These are phyloP conservation scores for Apocrypta bakeri DNA, from an alignment of 1,140 invertebrate genomes.

Conservation along the genomic window DNA sequence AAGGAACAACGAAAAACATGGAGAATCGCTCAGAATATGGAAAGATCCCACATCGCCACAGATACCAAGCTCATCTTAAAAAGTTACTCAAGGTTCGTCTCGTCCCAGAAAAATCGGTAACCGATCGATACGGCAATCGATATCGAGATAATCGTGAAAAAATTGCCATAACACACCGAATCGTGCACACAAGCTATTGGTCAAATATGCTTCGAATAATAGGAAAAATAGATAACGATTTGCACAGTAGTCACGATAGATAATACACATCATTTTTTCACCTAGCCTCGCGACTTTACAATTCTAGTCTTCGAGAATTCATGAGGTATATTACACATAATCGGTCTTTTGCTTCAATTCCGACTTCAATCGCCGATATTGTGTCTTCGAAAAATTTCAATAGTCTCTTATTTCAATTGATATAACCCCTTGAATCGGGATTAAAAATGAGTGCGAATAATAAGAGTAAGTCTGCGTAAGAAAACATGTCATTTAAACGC, in stretches of 20 bases:
- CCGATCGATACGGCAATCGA: neutral
- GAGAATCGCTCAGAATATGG: too few species aligned
- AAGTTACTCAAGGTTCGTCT: neutral
- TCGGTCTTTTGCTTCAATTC: neutral
- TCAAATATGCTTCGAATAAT: neutral
- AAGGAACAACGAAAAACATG: too few species aligned
- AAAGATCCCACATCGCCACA: too few species aligned
- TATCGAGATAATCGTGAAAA: neutral
- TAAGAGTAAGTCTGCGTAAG: constrained; percentile 1
- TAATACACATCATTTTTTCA: neutral
- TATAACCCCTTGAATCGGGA: too few species aligned
- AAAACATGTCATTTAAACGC: too few species aligned
- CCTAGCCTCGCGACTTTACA: neutral
- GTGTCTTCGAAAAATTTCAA: too few species aligned
- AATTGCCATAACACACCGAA: neutral
- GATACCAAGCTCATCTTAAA: neutral
- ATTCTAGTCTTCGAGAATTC: neutral
- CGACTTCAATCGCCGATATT: too few species aligned
- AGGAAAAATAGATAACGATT: constrained; percentile 15
- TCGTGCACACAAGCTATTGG: neutral
- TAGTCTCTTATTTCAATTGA: too few species aligned
- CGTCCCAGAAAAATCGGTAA: neutral
- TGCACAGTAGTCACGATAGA: neutral
- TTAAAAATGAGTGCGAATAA: neutral
- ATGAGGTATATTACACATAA: neutral